Evolutionary conservation across 2,113 vertebrate species (phyloP).

Genomic region (Arizona elegans): DNA sequence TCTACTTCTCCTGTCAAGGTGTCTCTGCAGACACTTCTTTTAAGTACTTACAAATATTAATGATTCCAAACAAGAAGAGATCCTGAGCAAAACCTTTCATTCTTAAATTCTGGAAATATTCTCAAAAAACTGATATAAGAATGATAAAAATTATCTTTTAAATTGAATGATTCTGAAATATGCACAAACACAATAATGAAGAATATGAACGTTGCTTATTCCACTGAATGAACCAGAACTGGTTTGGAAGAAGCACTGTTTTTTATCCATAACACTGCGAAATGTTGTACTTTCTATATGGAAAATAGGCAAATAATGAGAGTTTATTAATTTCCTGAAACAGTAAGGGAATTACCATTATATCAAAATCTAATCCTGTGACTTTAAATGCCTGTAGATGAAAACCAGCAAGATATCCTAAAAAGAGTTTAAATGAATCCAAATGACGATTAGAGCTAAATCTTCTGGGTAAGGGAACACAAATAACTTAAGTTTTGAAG

Average conservation of each 20-base stretch:
- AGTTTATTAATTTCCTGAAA: not conserved
- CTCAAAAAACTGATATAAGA: not conserved
- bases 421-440: not conserved
- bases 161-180: not conserved
- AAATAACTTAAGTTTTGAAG: not conserved
- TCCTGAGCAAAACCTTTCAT: not conserved
- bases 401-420: not conserved
- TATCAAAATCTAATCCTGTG: not conserved
- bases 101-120: not conserved
- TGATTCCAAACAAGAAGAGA: not conserved
- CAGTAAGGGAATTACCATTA: not conserved
- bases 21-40: not conserved
- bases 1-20: not conserved
- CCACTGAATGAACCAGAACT: not conserved
- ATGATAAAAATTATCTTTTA: not conserved
- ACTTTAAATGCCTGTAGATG: not conserved
- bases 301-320: not conserved
- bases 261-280: not conserved
- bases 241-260: not conserved
- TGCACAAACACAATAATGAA: not conserved
- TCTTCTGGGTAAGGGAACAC: not conserved
- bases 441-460: not conserved
- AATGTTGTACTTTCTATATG: not conserved
- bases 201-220: not conserved
- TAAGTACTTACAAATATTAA: not conserved